Evolutionary conservation across 2,113 vertebrate species (phyloP).

Genomic region (Prietella phreatophila): DNA sequence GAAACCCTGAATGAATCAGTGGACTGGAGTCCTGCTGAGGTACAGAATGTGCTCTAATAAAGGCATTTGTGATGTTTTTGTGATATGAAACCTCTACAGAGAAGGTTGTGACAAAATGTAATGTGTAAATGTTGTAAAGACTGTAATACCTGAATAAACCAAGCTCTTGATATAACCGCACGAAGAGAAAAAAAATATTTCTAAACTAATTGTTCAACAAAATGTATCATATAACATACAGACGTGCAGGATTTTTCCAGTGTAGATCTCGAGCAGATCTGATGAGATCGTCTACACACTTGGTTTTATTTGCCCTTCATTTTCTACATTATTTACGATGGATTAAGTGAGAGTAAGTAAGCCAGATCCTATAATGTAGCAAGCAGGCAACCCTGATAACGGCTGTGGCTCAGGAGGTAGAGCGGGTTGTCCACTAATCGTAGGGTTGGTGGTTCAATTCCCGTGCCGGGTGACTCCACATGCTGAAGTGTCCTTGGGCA

Average conservation of each 20-base stretch:
- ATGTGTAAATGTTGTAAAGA: not conserved
- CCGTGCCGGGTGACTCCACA: too few relatives aligned
- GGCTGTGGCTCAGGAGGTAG: too few relatives aligned
- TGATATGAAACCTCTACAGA: not conserved
- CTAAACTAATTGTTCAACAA: not conserved
- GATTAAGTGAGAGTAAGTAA: not conserved
- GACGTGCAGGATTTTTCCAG: not conserved
- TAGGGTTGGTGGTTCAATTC: too few relatives aligned
- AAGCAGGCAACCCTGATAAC: not conserved
- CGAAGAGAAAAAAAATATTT: not conserved
- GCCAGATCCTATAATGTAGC: not conserved
- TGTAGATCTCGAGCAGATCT: not conserved
- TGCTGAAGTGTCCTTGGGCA: too few relatives aligned
- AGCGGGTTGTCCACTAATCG: too few relatives aligned
- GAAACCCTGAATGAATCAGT: not conserved
- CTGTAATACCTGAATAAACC: not conserved
- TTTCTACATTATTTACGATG: slow-evolving; percentile 7
- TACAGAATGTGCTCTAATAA: not conserved
- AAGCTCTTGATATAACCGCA: not conserved
- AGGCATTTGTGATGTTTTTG: not conserved
- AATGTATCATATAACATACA: not conserved
- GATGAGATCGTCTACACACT: not conserved
- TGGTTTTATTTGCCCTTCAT: not conserved
- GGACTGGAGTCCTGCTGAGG: not conserved
- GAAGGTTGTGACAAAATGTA: not conserved